Evolutionary conservation across 2,888 invertebrate genomes (phyloP), one percentile per base, ranked within the genome.

Genomic region (Heliconius aoede): DNA sequence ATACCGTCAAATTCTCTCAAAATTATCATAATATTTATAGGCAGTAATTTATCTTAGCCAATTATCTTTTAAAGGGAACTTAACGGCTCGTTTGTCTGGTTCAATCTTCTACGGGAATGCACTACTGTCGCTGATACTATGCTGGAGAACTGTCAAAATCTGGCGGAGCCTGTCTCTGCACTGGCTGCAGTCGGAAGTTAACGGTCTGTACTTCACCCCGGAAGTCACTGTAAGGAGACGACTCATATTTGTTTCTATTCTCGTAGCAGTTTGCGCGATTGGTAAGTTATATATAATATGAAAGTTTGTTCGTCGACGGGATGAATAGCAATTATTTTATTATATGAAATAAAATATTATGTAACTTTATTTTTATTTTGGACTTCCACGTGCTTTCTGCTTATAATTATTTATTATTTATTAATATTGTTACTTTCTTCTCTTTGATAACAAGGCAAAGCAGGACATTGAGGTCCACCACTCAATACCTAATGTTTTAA

Each of bases 31-130:
- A 32, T 32, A 32, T 8, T 9, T 46, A 46, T 46, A 46, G 5
- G 5, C 18, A 46, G 46, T 51, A n/a, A 60, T 60, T 13, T 15
- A 26, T 11, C 13, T 60, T 4, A 51, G 21, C 1, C n/a, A n/a
- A 51, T 51, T 9, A n/a, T 21, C 24, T 58, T 60, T 60, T 11
- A 1, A 82, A 92, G 93, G 86, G 64, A 87, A 89, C 21, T 69
- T 92, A 26, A 82, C 88, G 13, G 87, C 85, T 7, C 88, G 90
- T 36, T 77, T 93, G 3, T 90, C 94, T 0, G 94, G 94, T 0
- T 85, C 89, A 9, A 88, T 96, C 79, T 96, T 96, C 86, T 96
- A 95, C 78, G 91, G 89, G 0, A 95, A 95, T 72, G 93, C 95
- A 0, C 82, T 95, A 1, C 79, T 95, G 1, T 95, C 95, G 0